These are phyloP conservation scores for Tribolium madens DNA, from an alignment of 1,140 invertebrate species.

Conservation along the genomic window DNA sequence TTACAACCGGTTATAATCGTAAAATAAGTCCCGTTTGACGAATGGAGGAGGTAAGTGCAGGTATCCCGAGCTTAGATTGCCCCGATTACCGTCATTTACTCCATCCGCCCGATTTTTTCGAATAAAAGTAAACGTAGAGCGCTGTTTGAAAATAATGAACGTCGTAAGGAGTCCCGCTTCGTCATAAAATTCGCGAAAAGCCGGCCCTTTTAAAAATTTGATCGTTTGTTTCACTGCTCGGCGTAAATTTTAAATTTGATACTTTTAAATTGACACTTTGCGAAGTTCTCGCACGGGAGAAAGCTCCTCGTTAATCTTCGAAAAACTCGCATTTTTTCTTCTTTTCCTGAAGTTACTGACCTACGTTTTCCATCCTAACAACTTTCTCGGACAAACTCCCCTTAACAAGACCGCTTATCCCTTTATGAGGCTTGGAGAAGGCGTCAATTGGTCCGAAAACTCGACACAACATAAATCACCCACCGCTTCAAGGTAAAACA, in stretches of 20 bases:
- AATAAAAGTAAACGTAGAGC: conserved; percentile 6
- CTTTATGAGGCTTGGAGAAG: not conserved
- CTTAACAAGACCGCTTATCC: not conserved
- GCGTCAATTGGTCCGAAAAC: conserved; percentile 13
- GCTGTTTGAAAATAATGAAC: conserved; percentile 12
- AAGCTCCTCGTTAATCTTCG: not conserved
- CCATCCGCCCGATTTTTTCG: not conserved
- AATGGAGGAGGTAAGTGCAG: conserved; percentile 24
- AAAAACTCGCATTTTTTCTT: not conserved
- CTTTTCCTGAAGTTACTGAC: not conserved
- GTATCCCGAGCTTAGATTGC: not conserved
- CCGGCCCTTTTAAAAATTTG: not conserved
- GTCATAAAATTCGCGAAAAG: not conserved
- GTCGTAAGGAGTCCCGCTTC: not conserved
- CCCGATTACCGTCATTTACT: not conserved
- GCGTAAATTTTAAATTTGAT: conserved; percentile 8
- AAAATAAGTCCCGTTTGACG: conserved; percentile 15
- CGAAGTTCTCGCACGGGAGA: not conserved
- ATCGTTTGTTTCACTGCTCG: not conserved
- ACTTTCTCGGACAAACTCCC: not conserved
- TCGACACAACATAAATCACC: conserved; percentile 27
- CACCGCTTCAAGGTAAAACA: conserved; percentile 4
- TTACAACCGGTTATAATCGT: conserved; percentile 26
- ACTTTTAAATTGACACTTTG: not conserved
- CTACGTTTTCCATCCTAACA: not conserved